Percentiles rank a stretch among this genome's conserved stretches.
Evolutionary conservation across 2,888 invertebrate genomes (phyloP).

Genomic region (Hydrotaea cyrtoneurina): DNA sequence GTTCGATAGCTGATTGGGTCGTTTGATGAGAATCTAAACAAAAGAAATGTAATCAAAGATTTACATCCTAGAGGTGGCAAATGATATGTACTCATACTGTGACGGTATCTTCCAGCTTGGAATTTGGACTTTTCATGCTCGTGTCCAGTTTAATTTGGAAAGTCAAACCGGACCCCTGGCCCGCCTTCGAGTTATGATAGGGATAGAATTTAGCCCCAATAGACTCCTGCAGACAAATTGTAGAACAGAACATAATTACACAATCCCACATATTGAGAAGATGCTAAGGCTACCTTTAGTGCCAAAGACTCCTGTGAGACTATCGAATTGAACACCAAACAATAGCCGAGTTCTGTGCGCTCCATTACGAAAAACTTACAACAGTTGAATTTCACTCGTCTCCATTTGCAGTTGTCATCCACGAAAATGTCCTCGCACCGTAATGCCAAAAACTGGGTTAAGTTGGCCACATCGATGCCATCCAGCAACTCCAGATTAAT

Average conservation of each 20-base stretch:
- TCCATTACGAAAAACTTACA: slow-evolving; percentile 81
- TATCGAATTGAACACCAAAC: slow-evolving; percentile 81
- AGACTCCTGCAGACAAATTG: slow-evolving; percentile 20
- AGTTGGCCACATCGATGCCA: slow-evolving; percentile 72
- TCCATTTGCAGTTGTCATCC: slow-evolving; percentile 79
- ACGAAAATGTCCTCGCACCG: slow-evolving; percentile 79
- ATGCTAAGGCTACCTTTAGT: slow-evolving; percentile 67
- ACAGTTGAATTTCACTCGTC: slow-evolving; percentile 78
- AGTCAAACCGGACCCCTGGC: slow-evolving; percentile 73
- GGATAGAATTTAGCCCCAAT: slow-evolving; percentile 72
- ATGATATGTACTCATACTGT: slow-evolving; percentile 68
- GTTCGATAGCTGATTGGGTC: slow-evolving; percentile 71
- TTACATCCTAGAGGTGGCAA: background rate
- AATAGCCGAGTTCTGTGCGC: slow-evolving; percentile 81
- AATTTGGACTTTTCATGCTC: slow-evolving; percentile 68
- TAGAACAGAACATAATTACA: background rate
- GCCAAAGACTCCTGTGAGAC: slow-evolving; percentile 63
- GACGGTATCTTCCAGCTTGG: slow-evolving; percentile 69
- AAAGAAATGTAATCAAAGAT: background rate
- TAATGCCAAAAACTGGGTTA: slow-evolving; percentile 72
- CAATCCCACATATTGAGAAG: background rate
- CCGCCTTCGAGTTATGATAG: slow-evolving; percentile 74
- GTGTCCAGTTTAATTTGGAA: slow-evolving; percentile 70
- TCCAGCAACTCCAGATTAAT: slow-evolving; percentile 75
- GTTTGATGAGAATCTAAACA: slow-evolving; percentile 75